These are phyloP conservation scores for Zaprionus davidi DNA, from an alignment of 1,140 invertebrate species.

Conservation along the genomic window DNA sequence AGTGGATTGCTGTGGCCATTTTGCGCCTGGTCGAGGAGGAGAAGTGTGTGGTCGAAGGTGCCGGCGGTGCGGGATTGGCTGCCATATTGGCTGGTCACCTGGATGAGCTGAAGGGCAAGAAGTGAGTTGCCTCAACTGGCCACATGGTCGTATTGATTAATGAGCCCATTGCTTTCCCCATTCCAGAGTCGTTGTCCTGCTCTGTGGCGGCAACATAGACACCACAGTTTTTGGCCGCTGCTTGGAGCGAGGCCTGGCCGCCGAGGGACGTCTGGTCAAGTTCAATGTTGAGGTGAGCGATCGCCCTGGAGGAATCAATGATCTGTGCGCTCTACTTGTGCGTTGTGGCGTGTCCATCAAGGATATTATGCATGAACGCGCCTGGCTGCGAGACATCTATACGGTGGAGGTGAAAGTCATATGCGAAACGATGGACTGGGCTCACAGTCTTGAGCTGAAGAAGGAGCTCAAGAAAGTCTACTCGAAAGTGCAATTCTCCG, in stretches of 20 bases:
- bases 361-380: conserved; percentile 96
- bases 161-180: no score
- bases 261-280: conserved; percentile 93
- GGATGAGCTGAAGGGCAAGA: conserved; percentile 93
- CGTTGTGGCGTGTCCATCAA: conserved; percentile 95
- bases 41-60: conserved; percentile 97
- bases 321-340: conserved; percentile 91
- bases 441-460: conserved; percentile 90
- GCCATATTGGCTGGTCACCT: conserved; percentile 93
- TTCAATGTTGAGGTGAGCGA: conserved; percentile 95
- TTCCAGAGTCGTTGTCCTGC: conserved; percentile 90
- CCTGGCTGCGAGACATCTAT: conserved; percentile 96
- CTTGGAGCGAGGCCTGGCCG: conserved; percentile 94
- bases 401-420: conserved; percentile 92
- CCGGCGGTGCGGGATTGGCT: conserved; percentile 94
- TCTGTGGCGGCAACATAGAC: conserved; percentile 97
- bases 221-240: conserved; percentile 95
- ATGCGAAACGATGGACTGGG: conserved; percentile 92
- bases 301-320: conserved; percentile 93
- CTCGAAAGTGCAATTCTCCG: conserved; percentile 84
- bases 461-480: conserved; percentile 87
- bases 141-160: no score
- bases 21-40: conserved; percentile 94
- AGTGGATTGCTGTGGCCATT: conserved; percentile 95
- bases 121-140: conserved; percentile 85